Conservation (phyloP, 1,140 invertebrate genomes). For the Hetaerina americana region DNA sequence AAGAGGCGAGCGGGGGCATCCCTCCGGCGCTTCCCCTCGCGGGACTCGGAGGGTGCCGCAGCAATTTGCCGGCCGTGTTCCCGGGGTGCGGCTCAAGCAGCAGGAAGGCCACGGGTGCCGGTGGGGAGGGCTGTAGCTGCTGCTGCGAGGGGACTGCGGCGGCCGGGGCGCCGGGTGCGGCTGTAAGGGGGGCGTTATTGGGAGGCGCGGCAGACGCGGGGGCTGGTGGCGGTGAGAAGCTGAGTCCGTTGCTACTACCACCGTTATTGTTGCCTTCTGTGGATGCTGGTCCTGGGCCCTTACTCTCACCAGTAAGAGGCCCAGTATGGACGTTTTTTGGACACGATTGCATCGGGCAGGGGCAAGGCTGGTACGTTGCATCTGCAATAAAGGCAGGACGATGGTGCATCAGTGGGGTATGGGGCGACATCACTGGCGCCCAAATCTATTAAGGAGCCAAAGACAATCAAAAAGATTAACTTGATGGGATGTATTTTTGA, state of each 20-base stretch:
- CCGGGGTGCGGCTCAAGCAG: background rate
- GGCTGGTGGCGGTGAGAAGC: slow-evolving; percentile 34
- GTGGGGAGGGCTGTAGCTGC: background rate
- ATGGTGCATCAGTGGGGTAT: background rate
- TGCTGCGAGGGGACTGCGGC: slow-evolving; percentile 1
- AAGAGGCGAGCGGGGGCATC: slow-evolving; percentile 21
- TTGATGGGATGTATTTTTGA: too few species aligned
- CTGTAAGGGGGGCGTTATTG: too few species aligned
- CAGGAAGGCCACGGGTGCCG: background rate
- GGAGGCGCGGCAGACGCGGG: slow-evolving; percentile 27
- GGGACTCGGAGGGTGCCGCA: slow-evolving; percentile 15
- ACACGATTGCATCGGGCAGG: slow-evolving; percentile 79
- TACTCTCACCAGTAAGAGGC: slow-evolving; percentile 82
- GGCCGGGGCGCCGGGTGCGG: slow-evolving; percentile 21
- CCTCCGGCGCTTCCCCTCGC: slow-evolving; percentile 15
- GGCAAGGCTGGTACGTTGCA: slow-evolving; percentile 51
- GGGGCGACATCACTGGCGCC: too few species aligned
- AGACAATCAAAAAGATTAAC: too few species aligned
- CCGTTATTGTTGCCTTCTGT: slow-evolving; percentile 36
- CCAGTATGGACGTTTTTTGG: slow-evolving; percentile 95
- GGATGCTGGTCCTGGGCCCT: slow-evolving; percentile 49
- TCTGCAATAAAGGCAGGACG: slow-evolving; percentile 29
- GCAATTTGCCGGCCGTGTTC: slow-evolving; percentile 1
- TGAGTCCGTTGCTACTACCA: background rate
- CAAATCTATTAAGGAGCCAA: too few species aligned